Percentiles rank a stretch among this genome's conserved stretches.
phyloP scores from a whole-genome alignment of 2,797 vertebrate genomes.

The Natrix natrix region DNA sequence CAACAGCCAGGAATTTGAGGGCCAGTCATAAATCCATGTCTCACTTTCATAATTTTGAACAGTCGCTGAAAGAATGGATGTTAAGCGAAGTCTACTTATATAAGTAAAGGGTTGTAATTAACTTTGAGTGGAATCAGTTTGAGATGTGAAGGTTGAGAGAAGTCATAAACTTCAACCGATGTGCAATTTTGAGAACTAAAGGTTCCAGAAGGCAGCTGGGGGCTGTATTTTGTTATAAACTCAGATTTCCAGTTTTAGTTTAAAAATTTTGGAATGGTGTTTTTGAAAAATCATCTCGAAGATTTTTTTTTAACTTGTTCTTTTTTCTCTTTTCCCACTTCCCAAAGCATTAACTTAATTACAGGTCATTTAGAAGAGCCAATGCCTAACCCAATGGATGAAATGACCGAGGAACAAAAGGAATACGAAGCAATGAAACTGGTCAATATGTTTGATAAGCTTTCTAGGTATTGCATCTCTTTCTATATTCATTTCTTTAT shows the following conservation, averaged over 20 bases:
- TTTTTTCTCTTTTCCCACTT: constrained; percentile 41
- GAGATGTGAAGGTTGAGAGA: neutral
- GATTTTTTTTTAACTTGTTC: constrained; percentile 26
- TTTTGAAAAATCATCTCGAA: constrained; percentile 52
- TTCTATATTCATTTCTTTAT: neutral
- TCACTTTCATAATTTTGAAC: neutral
- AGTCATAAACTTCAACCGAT: neutral
- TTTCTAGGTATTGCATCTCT: constrained; percentile 84
- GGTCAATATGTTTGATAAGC: constrained; percentile 94
- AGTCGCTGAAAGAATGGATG: neutral
- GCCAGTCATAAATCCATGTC: neutral
- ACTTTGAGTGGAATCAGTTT: neutral
- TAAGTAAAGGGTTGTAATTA: neutral
- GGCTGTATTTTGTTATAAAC: neutral
- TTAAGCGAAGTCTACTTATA: neutral
- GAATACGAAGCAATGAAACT: constrained; percentile 97
- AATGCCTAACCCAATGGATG: constrained; percentile 92
- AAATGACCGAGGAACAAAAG: constrained; percentile 99
- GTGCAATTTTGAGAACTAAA: neutral
- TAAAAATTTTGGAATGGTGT: neutral
- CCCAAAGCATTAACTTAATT: constrained; percentile 92
- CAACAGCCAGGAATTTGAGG: neutral
- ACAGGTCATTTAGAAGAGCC: constrained; percentile 95
- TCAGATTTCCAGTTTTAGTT: neutral
- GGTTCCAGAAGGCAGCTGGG: neutral